A percentile compares a stretch with the other conserved stretches of the same genome.
Evolutionary conservation across 2,888 invertebrate species (phyloP).

Genomic region (Nymphalis c-album): DNA sequence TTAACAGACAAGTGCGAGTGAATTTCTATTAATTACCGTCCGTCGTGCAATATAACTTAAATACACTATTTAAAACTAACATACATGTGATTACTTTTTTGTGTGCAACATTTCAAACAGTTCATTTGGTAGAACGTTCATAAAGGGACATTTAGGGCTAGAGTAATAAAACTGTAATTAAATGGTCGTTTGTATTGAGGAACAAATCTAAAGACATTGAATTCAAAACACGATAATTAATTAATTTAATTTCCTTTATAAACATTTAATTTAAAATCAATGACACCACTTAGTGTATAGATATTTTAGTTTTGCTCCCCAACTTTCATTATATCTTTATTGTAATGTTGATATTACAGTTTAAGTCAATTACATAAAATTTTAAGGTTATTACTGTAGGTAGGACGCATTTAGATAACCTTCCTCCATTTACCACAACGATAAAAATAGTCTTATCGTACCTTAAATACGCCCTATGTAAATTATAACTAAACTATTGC

Average conservation of each 20-base stretch:
- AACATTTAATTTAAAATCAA: slow-evolving; percentile 52
- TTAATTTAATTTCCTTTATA: slow-evolving; percentile 41
- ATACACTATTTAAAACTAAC: no score
- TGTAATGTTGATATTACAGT: slow-evolving; percentile 54
- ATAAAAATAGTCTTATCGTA: slow-evolving; percentile 43
- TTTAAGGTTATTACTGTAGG: slow-evolving; percentile 51
- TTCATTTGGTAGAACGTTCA: no score
- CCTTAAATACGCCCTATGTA: slow-evolving; percentile 52
- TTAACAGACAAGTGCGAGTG: no score
- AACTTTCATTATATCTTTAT: slow-evolving; percentile 61
- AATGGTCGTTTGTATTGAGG: slow-evolving; percentile 64
- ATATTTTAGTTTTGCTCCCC: slow-evolving; percentile 73
- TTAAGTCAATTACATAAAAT: slow-evolving; percentile 51
- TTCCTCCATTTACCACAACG: slow-evolving; percentile 39
- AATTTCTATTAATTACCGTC: no score
- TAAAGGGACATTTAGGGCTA: slow-evolving; percentile 2
- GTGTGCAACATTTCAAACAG: no score
- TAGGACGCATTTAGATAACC: slow-evolving; percentile 56
- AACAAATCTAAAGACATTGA: slow-evolving; percentile 68
- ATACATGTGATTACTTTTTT: no score
- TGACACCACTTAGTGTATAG: slow-evolving; percentile 41
- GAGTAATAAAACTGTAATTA: slow-evolving; percentile 41
- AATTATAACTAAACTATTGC: slow-evolving; percentile 10
- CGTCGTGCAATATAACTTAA: no score
- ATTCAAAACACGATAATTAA: slow-evolving; percentile 49